phyloP scores from a whole-genome alignment of 2,113 vertebrate genomes.

The Aegithalos caudatus region DNA sequence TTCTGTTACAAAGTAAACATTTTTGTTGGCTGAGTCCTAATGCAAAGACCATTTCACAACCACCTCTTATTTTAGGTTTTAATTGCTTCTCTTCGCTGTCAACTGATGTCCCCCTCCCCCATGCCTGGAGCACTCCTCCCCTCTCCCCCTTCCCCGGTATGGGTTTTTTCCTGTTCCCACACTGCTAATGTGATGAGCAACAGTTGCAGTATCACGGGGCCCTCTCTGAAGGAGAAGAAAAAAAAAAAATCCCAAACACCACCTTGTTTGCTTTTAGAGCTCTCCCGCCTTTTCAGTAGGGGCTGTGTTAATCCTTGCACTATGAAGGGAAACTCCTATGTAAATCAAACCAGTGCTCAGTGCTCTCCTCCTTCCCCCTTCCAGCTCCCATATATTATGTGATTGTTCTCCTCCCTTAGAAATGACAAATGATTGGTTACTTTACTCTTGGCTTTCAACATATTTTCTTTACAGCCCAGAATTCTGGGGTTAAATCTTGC shows the following conservation, averaged over 20 bases:
- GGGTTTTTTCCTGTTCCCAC: conserved; percentile 53
- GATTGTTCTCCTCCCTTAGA: conserved; percentile 67
- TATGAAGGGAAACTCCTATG: conserved; percentile 66
- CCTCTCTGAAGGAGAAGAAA: not conserved
- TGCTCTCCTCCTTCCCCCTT: conserved; percentile 55
- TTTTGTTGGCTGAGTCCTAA: conserved; percentile 56
- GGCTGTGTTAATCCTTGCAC: conserved; percentile 54
- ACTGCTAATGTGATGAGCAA: conserved; percentile 56
- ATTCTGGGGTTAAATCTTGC: conserved; percentile 60
- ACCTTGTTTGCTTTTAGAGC: conserved; percentile 60
- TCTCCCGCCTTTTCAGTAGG: conserved; percentile 40
- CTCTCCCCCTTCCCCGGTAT: not conserved
- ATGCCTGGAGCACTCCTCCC: not conserved
- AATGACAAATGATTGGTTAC: conserved; percentile 59
- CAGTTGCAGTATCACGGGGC: conserved; percentile 52
- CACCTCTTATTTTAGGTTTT: conserved; percentile 70
- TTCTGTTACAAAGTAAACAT: conserved; percentile 64
- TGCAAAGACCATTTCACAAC: conserved; percentile 58
- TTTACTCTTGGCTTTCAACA: conserved; percentile 36
- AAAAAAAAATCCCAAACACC: not conserved
- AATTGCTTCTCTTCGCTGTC: conserved; percentile 59
- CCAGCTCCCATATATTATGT: conserved; percentile 58
- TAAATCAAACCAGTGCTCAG: conserved; percentile 68
- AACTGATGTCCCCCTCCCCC: conserved; percentile 45
- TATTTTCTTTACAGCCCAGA: not conserved